phyloP scores from a whole-genome alignment of 1,140 invertebrate genomes.

The Neodiprion fabricii region DNA sequence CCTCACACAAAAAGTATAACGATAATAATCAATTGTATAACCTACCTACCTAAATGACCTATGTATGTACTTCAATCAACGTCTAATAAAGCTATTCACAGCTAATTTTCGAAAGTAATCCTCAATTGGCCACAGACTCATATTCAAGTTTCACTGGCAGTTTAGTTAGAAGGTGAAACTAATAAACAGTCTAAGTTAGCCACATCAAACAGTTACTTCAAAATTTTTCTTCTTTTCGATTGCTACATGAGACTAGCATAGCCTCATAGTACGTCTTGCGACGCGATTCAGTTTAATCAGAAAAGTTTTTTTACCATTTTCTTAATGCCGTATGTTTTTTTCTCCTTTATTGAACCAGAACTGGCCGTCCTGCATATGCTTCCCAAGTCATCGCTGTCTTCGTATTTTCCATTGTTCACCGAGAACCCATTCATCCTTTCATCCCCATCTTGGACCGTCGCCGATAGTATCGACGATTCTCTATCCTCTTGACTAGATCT shows the following conservation, averaged over 20 bases:
- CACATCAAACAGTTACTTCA: too few relatives aligned
- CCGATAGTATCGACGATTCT: constrained; percentile 12
- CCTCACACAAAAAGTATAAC: background rate
- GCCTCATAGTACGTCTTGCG: background rate
- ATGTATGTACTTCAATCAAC: background rate
- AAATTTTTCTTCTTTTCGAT: too few relatives aligned
- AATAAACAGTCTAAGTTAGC: too few relatives aligned
- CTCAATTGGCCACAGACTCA: too few relatives aligned
- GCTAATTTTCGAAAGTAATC: too few relatives aligned
- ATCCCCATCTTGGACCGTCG: constrained; percentile 11
- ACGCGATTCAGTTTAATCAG: constrained; percentile 54
- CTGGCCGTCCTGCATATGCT: constrained; percentile 52
- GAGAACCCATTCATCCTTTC: constrained; percentile 56
- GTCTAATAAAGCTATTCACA: too few relatives aligned
- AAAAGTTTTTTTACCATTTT: constrained; percentile 73
- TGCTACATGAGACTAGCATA: too few relatives aligned
- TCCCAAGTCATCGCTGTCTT: constrained; percentile 61
- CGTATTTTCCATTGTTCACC: constrained; percentile 40
- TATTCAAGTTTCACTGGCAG: too few relatives aligned
- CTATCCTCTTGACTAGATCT: constrained; percentile 30
- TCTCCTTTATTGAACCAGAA: constrained; percentile 56
- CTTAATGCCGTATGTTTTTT: constrained; percentile 63
- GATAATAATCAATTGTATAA: background rate
- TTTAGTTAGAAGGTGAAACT: too few relatives aligned
- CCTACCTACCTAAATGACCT: background rate